A percentile compares a stretch with the other conserved stretches of the same genome.
Conservation (phyloP, 2,888 invertebrate genomes). For the Taphrorychus bicolor region DNA sequence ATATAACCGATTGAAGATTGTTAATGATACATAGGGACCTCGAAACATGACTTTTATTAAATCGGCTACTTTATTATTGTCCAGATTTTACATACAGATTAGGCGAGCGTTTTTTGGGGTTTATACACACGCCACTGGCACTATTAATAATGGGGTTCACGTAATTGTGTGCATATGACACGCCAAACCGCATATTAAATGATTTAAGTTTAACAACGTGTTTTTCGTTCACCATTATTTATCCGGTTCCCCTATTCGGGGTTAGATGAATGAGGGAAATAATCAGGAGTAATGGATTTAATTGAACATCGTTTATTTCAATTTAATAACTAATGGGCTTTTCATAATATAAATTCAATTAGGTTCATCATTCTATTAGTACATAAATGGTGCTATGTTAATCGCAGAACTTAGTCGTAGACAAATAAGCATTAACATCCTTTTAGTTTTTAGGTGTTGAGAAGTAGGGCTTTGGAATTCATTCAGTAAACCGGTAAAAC, state of each 20-base stretch:
- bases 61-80: not conserved
- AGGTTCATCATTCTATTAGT: not conserved
- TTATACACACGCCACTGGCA: not conserved
- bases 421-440: too few species aligned
- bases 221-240: conserved; percentile 1
- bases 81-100: not conserved
- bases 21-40: not conserved
- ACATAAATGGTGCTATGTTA: not conserved
- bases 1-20: not conserved
- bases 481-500: not conserved
- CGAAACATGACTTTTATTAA: not conserved
- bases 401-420: too few species aligned
- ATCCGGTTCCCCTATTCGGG: conserved; percentile 1
- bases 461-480: not conserved
- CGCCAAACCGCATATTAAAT: not conserved
- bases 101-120: not conserved
- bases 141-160: not conserved
- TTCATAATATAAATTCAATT: not conserved
- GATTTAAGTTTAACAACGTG: not conserved
- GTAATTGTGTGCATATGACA: not conserved
- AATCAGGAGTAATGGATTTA: conserved; percentile 25
- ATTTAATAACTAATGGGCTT: conserved; percentile 10
- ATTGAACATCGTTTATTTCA: conserved; percentile 32
- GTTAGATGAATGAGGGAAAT: conserved; percentile 9
- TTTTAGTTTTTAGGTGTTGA: not conserved